phyloP scores from a whole-genome alignment of 2,888 invertebrate species.

The Nymphalis c-album region DNA sequence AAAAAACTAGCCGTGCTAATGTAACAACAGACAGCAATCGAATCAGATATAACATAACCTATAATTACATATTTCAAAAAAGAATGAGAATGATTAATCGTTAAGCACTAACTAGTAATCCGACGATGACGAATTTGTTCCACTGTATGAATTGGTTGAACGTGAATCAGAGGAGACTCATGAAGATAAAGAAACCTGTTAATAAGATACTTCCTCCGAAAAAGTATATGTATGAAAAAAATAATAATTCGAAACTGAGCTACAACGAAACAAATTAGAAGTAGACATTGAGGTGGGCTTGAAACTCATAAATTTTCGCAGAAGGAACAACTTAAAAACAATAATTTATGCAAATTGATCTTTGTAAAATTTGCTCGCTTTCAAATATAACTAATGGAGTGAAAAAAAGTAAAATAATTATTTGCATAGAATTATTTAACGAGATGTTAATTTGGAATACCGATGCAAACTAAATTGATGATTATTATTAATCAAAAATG shows the following conservation, averaged over 20 bases:
- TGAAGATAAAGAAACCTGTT: conserved; percentile 59
- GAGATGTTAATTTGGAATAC: background rate
- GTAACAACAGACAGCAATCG: background rate
- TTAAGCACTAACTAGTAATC: conserved; percentile 1
- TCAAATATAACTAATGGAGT: background rate
- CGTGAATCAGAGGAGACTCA: conserved; percentile 58
- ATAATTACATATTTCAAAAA: background rate
- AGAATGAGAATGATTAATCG: conserved; percentile 2
- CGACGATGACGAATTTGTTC: conserved; percentile 30
- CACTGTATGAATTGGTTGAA: conserved; percentile 40
- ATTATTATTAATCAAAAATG: background rate
- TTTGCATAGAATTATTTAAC: background rate
- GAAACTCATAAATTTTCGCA: conserved; percentile 17
- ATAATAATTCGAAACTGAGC: conserved; percentile 34
- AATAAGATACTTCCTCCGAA: conserved; percentile 66
- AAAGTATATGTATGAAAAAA: conserved; percentile 59
- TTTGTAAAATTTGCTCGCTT: background rate
- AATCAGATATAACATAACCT: conserved; percentile 1
- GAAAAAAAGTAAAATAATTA: background rate
- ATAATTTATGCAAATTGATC: conserved; percentile 22
- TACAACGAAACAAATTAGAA: conserved; percentile 16
- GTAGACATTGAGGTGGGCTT: conserved; percentile 3
- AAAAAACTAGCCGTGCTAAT: background rate
- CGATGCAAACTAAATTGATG: background rate
- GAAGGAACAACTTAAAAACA: conserved; percentile 12